These are phyloP conservation scores for Parus major DNA, from an alignment of 2,113 vertebrate species.

Conservation along the genomic window DNA sequence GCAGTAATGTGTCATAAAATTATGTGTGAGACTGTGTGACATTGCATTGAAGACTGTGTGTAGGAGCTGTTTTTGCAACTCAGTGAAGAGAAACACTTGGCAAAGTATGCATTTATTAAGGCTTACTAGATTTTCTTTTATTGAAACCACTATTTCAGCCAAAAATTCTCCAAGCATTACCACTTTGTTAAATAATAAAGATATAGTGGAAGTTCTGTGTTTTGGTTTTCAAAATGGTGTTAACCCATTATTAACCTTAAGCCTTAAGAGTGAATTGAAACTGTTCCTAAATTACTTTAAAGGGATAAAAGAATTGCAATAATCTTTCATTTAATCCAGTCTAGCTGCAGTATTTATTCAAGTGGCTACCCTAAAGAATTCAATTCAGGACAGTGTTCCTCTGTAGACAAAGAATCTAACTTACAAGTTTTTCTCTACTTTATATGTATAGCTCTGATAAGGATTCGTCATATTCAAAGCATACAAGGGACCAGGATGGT, in stretches of 20 bases:
- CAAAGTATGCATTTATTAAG: background rate
- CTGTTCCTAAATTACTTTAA: background rate
- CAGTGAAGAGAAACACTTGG: background rate
- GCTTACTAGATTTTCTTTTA: conserved; percentile 22
- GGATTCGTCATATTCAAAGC: background rate
- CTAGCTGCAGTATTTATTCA: background rate
- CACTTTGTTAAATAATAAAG: background rate
- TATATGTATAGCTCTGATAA: background rate
- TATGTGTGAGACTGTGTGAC: background rate
- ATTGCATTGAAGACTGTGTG: background rate
- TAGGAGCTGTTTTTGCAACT: background rate
- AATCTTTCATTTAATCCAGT: background rate
- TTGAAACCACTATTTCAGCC: background rate
- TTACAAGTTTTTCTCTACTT: background rate
- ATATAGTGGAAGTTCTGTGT: background rate
- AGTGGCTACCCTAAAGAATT: background rate
- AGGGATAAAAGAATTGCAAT: background rate
- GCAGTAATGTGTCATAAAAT: background rate
- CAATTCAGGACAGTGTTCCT: background rate
- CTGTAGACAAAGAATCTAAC: background rate
- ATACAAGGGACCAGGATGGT: background rate
- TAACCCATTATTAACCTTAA: background rate
- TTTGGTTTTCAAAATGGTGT: conserved; percentile 3
- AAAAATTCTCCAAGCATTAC: conserved; percentile 17
- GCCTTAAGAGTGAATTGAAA: background rate